phyloP scores from a whole-genome alignment of 2,888 invertebrate genomes.

The Agrochola macilenta region DNA sequence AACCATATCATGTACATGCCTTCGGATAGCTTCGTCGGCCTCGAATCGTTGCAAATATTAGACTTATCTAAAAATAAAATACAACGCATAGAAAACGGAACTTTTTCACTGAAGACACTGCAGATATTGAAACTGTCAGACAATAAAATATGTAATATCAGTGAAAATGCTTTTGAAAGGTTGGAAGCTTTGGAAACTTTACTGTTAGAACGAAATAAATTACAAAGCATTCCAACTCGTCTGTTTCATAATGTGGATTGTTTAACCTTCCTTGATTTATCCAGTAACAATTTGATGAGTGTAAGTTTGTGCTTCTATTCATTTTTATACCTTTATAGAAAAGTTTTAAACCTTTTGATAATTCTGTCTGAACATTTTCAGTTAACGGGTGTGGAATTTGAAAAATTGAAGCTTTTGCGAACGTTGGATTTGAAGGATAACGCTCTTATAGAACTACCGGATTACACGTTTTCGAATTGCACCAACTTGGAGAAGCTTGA shows the following conservation, averaged over 20 bases:
- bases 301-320: slow-evolving; percentile 75
- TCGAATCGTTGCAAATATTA: slow-evolving; percentile 91
- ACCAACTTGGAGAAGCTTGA: slow-evolving; percentile 92
- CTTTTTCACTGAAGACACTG: slow-evolving; percentile 91
- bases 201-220: slow-evolving; percentile 89
- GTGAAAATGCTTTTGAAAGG: slow-evolving; percentile 89
- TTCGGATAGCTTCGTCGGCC: slow-evolving; percentile 90
- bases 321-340: not conserved
- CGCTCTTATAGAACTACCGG: slow-evolving; percentile 89
- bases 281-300: slow-evolving; percentile 88
- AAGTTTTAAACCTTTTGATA: not conserved
- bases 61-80: slow-evolving; percentile 93
- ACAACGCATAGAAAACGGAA: slow-evolving; percentile 89
- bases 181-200: slow-evolving; percentile 89
- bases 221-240: slow-evolving; percentile 85
- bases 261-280: slow-evolving; percentile 89
- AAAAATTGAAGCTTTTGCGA: slow-evolving; percentile 88
- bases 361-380: slow-evolving; percentile 74
- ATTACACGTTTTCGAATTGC: slow-evolving; percentile 90
- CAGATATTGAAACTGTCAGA: slow-evolving; percentile 92
- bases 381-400: slow-evolving; percentile 90
- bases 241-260: slow-evolving; percentile 88
- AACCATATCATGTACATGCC: slow-evolving; percentile 91
- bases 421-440: slow-evolving; percentile 94
- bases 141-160: slow-evolving; percentile 92